phyloP scores from a whole-genome alignment of 2,113 vertebrate species.

The Hystrix cristata region DNA sequence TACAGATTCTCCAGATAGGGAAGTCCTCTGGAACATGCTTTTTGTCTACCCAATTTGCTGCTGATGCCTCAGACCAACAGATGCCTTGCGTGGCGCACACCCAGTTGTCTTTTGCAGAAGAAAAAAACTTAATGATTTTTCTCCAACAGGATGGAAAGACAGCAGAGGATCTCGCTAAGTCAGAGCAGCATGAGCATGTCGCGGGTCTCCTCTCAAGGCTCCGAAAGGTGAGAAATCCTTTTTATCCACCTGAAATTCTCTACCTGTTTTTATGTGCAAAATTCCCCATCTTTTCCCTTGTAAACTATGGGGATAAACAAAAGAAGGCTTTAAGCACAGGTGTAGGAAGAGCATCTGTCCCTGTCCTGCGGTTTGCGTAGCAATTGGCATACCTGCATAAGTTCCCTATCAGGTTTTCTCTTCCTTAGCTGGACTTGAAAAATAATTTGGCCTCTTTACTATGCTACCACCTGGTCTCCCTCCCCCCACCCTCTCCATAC shows the following conservation, averaged over 20 bases:
- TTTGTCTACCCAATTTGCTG: neutral
- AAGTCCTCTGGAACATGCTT: neutral
- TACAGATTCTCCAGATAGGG: neutral
- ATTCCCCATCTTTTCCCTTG: neutral
- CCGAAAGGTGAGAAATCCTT: conserved; percentile 92
- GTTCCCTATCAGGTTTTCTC: fast-evolving
- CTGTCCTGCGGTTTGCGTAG: neutral
- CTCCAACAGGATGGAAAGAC: conserved; percentile 95
- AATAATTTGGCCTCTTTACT: neutral
- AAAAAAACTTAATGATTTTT: conserved; percentile 71
- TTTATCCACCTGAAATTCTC: neutral
- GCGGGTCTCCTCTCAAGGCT: conserved; percentile 93
- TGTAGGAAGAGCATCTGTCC: neutral
- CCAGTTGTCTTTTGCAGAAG: neutral
- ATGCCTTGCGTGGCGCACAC: neutral
- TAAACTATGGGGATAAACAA: neutral
- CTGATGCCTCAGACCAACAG: neutral
- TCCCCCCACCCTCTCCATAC: neutral
- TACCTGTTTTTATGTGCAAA: neutral
- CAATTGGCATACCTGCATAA: neutral
- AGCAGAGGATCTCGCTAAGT: conserved; percentile 94
- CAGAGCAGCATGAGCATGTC: conserved; percentile 93
- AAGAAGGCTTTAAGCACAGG: neutral
- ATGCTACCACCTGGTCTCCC: neutral
- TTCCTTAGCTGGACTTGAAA: neutral